Percentiles rank a stretch among this genome's conserved stretches.
phyloP scores from a whole-genome alignment of 2,113 vertebrate species.

The Pampusana beccarii region DNA sequence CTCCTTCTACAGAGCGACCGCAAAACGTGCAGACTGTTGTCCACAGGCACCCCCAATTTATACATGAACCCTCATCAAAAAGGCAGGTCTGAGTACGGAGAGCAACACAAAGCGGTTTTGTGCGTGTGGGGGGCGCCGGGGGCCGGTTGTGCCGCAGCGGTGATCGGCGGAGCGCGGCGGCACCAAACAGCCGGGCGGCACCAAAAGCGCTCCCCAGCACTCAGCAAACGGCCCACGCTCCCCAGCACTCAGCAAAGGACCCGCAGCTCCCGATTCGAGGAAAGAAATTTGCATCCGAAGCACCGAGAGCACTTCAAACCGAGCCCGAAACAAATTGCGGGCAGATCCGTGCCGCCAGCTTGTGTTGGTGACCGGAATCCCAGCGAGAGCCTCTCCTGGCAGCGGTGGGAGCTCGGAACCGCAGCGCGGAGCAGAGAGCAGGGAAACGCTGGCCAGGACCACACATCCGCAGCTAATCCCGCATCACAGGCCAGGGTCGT shows the following conservation, averaged over 20 bases:
- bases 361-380: constrained; percentile 37
- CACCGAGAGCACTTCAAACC: background rate
- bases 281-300: constrained; percentile 25
- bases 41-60: background rate
- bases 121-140: too few species aligned
- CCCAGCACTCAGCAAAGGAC: background rate
- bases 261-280: background rate
- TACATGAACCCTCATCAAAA: background rate
- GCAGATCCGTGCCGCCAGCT: constrained; percentile 30
- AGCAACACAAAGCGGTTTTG: rapidly evolving
- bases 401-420: background rate
- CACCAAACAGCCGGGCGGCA: background rate
- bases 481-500: background rate
- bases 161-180: background rate
- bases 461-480: background rate
- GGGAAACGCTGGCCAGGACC: rapidly evolving
- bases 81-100: background rate
- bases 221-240: background rate
- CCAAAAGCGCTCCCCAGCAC: background rate
- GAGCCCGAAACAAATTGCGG: background rate
- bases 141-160: background rate
- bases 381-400: background rate
- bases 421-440: background rate
- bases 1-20: rapidly evolving
- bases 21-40: background rate